A percentile compares a stretch with the other conserved stretches of the same genome.
Conservation (phyloP, 2,797 vertebrate genomes). For the Sebastes matsubarae region DNA sequence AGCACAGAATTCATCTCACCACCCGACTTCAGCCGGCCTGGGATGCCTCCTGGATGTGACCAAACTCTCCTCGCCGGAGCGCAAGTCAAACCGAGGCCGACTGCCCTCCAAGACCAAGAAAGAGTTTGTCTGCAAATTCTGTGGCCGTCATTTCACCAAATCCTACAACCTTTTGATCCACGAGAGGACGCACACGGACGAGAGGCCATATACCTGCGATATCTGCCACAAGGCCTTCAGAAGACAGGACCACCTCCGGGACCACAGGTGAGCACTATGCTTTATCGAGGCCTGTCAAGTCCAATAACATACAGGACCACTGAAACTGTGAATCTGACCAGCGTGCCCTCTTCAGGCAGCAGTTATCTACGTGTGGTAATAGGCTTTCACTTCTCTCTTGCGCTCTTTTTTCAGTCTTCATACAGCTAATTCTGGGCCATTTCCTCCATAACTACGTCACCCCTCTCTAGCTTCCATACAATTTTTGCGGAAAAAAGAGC, state of each 20-base stretch:
- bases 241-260: conserved; percentile 96
- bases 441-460: background rate
- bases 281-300: background rate
- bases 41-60: conserved; percentile 91
- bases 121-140: conserved; percentile 99
- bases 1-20: conserved; percentile 47
- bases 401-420: background rate
- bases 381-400: background rate
- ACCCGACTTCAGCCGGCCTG: conserved; percentile 70
- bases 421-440: background rate
- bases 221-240: conserved; percentile 99
- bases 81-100: conserved; percentile 91
- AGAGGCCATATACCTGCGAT: conserved; percentile 96
- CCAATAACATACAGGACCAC: rapidly evolving
- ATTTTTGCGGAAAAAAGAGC: too few relatives aligned
- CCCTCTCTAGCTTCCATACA: background rate
- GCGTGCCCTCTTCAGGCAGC: background rate
- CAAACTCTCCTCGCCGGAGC: conserved; percentile 90
- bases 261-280: conserved; percentile 89
- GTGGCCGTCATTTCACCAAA: conserved; percentile 97
- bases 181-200: conserved; percentile 97
- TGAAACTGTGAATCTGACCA: too few relatives aligned
- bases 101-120: conserved; percentile 98
- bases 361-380: background rate
- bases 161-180: conserved; percentile 98